Evolutionary conservation across 2,113 vertebrate species (phyloP).

Genomic region (Amazona vittata): DNA sequence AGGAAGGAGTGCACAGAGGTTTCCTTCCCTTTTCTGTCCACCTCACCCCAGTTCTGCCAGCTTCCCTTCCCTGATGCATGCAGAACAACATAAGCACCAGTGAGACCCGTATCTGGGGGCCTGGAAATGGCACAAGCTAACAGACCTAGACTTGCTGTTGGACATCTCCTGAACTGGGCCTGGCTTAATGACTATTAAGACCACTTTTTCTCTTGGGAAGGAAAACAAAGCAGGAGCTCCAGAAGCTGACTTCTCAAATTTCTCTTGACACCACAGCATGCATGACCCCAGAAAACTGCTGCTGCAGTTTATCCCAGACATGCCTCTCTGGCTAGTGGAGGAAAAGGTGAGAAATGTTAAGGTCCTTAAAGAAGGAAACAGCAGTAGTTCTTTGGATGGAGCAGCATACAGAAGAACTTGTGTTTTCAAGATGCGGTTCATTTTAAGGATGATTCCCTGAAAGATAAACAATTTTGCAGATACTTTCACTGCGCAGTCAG

Average conservation of each 20-base stretch:
- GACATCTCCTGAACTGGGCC: background rate
- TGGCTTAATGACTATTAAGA: background rate
- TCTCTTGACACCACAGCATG: background rate
- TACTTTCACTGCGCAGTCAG: background rate
- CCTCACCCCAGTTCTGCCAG: background rate
- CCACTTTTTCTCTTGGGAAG: background rate
- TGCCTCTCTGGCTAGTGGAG: background rate
- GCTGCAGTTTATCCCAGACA: background rate
- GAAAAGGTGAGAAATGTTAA: background rate
- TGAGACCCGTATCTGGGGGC: background rate
- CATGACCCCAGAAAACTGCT: background rate
- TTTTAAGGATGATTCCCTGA: background rate
- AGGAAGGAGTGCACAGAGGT: background rate
- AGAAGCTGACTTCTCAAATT: background rate
- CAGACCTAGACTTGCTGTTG: background rate
- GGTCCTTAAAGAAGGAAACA: background rate
- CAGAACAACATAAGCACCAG: background rate
- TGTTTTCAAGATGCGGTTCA: background rate
- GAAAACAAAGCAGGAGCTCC: background rate
- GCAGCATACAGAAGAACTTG: background rate
- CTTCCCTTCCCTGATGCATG: background rate
- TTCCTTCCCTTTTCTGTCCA: slow-evolving; percentile 28
- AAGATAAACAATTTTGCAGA: slow-evolving; percentile 2
- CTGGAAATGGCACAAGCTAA: background rate
- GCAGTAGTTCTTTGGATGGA: background rate